Percentiles rank a stretch among this genome's conserved stretches.
These are phyloP conservation scores for Coryphaenoides rupestris DNA, from an alignment of 2,113 vertebrate genomes.

Conservation along the genomic window DNA sequence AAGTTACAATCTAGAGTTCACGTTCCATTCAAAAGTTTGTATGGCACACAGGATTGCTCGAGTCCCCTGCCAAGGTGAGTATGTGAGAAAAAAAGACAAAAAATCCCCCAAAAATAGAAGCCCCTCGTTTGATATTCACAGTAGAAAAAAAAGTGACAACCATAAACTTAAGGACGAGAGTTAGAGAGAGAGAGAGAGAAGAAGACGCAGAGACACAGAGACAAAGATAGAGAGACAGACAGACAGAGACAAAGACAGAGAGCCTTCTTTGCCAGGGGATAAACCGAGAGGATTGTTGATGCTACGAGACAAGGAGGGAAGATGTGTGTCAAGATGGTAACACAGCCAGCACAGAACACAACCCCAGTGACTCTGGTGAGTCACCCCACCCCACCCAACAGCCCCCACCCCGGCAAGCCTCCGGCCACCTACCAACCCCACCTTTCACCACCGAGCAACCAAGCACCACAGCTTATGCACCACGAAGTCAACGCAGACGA, in stretches of 20 bases:
- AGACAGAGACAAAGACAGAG: conserved; percentile 16
- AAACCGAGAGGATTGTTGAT: background rate
- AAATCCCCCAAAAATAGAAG: conserved; percentile 54
- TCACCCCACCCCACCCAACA: no score
- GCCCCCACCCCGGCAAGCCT: no score
- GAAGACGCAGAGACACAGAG: conserved; percentile 11
- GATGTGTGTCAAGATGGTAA: background rate
- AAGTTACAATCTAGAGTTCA: conserved; percentile 64
- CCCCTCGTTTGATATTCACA: conserved; percentile 68
- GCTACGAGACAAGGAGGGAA: background rate
- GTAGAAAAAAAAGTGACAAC: conserved; percentile 58
- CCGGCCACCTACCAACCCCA: no score
- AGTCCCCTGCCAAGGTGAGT: conserved; percentile 32
- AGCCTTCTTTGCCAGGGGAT: conserved; percentile 12
- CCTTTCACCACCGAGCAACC: no score
- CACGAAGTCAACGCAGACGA: no score
- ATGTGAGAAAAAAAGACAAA: background rate
- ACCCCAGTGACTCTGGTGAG: no score
- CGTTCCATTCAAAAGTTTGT: conserved; percentile 54
- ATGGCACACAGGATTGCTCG: conserved; percentile 78
- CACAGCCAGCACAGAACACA: no score
- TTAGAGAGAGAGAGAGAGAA: conserved; percentile 21
- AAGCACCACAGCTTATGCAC: no score
- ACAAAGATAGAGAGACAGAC: background rate
- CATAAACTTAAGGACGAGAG: no score